These are phyloP conservation scores for Halyomorpha halys DNA, from an alignment of 1,140 invertebrate species.

Conservation along the genomic window DNA sequence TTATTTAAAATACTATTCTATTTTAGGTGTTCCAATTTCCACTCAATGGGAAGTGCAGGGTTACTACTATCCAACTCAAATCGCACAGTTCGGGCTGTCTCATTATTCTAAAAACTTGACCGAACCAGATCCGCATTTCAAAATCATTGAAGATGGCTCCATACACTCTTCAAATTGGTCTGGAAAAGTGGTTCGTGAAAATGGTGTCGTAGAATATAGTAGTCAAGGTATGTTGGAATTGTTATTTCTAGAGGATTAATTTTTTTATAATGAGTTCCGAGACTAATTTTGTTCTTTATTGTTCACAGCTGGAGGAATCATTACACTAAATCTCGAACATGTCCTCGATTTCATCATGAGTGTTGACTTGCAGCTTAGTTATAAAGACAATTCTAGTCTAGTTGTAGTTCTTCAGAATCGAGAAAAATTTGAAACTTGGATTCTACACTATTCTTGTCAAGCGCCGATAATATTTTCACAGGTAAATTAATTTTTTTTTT, in stretches of 20 bases:
- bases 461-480: conserved; percentile 59
- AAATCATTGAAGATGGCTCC: conserved; percentile 62
- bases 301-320: conserved; percentile 40
- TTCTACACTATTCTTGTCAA: conserved; percentile 72
- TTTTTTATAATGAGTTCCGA: not conserved
- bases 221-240: not conserved
- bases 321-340: conserved; percentile 56
- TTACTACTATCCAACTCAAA: conserved; percentile 97
- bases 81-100: conserved; percentile 92
- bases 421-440: conserved; percentile 63
- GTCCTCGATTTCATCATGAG: conserved; percentile 65
- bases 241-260: too few species aligned
- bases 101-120: conserved; percentile 93
- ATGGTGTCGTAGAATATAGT: conserved; percentile 19
- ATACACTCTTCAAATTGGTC: conserved; percentile 53
- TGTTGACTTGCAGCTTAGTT: conserved; percentile 57
- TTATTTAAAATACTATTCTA: too few species aligned
- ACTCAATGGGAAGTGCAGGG: conserved; percentile 89
- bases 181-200: not conserved
- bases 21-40: conserved; percentile 73
- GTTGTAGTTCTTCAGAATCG: conserved; percentile 65
- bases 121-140: conserved; percentile 59
- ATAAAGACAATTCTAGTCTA: conserved; percentile 50
- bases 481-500: conserved; percentile 38
- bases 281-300: not conserved